phyloP scores from a whole-genome alignment of 2,888 invertebrate genomes.

The Idaea straminata region DNA sequence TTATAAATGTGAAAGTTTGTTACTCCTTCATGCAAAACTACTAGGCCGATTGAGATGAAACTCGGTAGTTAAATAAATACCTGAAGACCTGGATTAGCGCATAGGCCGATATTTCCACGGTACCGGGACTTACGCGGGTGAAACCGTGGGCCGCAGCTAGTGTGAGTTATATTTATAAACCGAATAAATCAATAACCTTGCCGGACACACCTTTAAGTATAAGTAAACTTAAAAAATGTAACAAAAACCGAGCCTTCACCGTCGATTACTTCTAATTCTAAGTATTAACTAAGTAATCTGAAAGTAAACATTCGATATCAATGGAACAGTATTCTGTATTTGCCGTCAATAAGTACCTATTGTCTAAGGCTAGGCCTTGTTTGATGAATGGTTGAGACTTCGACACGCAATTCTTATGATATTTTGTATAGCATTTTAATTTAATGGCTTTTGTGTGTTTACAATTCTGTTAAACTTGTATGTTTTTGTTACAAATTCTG shows the following conservation, averaged over 20 bases:
- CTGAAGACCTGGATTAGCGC: too few species aligned
- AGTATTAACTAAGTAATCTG: neutral
- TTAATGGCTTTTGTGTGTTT: neutral
- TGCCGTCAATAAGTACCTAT: slow-evolving; percentile 9
- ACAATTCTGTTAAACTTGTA: too few species aligned
- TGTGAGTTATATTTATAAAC: slow-evolving; percentile 32
- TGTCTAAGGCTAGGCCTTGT: neutral
- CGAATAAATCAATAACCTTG: slow-evolving; percentile 54
- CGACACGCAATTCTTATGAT: neutral
- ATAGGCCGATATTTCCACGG: too few species aligned
- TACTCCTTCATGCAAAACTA: too few species aligned
- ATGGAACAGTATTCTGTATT: slow-evolving; percentile 4
- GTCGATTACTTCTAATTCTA: neutral
- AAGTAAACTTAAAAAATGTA: slow-evolving; percentile 33
- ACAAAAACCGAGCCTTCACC: slow-evolving; percentile 39
- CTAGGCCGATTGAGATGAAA: too few species aligned
- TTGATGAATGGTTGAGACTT: neutral
- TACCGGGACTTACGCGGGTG: too few species aligned
- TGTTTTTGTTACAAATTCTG: too few species aligned
- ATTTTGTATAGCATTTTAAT: neutral
- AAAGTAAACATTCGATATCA: neutral
- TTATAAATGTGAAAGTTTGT: too few species aligned
- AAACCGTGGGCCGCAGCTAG: too few species aligned
- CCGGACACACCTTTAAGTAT: slow-evolving; percentile 34
- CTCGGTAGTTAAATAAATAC: too few species aligned